Percentiles rank a stretch among this genome's conserved stretches.
These are phyloP conservation scores for Tribolium freemani DNA, from an alignment of 2,888 invertebrate genomes.

Conservation along the genomic window DNA sequence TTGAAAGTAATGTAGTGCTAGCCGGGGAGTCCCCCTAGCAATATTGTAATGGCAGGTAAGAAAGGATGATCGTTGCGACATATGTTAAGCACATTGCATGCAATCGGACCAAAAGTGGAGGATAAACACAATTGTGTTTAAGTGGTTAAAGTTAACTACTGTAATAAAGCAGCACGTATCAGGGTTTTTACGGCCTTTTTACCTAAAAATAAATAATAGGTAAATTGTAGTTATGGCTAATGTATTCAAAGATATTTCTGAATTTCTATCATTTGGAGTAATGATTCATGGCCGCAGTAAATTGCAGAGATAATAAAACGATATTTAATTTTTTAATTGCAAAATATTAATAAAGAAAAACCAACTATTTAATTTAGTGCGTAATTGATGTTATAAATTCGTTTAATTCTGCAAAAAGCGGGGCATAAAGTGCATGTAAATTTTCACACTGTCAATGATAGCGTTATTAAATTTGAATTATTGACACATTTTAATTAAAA, in stretches of 20 bases:
- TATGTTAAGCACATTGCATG: constrained; percentile 49
- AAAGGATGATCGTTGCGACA: constrained; percentile 48
- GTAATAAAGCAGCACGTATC: constrained; percentile 12
- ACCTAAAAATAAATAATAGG: constrained; percentile 2
- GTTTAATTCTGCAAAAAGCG: constrained; percentile 25
- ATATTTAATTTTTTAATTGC: constrained; percentile 12
- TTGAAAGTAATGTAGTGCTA: constrained; percentile 47
- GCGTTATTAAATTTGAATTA: constrained; percentile 44
- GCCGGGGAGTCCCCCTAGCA: constrained; percentile 44
- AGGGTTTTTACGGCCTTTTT: constrained; percentile 3
- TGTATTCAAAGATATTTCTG: neutral
- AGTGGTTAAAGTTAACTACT: constrained; percentile 15
- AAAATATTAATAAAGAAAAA: constrained; percentile 15
- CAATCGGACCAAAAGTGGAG: constrained; percentile 31
- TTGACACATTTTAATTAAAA: constrained; percentile 46
- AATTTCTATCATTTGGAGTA: neutral
- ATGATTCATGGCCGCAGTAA: constrained; percentile 2
- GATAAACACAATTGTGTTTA: constrained; percentile 25
- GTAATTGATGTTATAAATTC: constrained; percentile 31
- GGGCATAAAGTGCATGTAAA: constrained; percentile 40
- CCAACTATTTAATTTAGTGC: constrained; percentile 14
- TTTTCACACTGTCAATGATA: constrained; percentile 45
- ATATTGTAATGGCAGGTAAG: constrained; percentile 52
- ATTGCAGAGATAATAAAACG: neutral
- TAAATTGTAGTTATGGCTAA: neutral